Evolutionary conservation across 2,113 vertebrate species (phyloP).

Genomic region (Lepus timidus): DNA sequence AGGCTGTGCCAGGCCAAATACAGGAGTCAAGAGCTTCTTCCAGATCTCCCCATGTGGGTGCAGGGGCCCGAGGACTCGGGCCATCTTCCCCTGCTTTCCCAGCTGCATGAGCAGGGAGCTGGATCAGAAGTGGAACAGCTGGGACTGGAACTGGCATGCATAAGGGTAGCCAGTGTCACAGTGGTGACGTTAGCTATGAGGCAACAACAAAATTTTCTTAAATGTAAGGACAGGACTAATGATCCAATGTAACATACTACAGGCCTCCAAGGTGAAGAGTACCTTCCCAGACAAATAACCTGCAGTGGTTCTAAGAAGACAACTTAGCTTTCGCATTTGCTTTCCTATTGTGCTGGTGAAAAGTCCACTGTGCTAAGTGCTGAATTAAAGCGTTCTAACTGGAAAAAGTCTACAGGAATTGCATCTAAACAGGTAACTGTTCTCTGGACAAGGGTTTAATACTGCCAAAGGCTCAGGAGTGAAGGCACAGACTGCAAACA

Average conservation of each 20-base stretch:
- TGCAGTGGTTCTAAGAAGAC: not conserved
- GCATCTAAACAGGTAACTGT: not conserved
- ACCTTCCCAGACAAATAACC: not conserved
- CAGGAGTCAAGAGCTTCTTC: too few species aligned
- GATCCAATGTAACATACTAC: not conserved
- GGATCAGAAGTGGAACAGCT: too few species aligned
- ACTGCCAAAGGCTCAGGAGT: not conserved
- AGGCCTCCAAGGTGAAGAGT: not conserved
- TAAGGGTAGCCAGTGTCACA: too few species aligned
- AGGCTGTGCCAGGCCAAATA: too few species aligned
- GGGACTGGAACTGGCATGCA: too few species aligned
- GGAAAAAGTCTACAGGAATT: not conserved
- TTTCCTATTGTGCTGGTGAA: not conserved
- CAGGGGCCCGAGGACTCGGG: too few species aligned
- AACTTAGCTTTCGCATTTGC: not conserved
- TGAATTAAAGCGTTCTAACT: constrained; percentile 12
- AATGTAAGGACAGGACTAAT: not conserved
- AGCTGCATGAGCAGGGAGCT: too few species aligned
- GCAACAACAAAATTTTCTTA: not conserved
- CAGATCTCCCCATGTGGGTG: too few species aligned
- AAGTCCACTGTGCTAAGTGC: not conserved
- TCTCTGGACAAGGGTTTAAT: not conserved
- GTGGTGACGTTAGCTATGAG: too few species aligned
- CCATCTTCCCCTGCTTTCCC: too few species aligned
- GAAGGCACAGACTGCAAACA: not conserved